These are phyloP conservation scores for Thymallus thymallus DNA, from an alignment of 2,113 vertebrate species.

Conservation along the genomic window DNA sequence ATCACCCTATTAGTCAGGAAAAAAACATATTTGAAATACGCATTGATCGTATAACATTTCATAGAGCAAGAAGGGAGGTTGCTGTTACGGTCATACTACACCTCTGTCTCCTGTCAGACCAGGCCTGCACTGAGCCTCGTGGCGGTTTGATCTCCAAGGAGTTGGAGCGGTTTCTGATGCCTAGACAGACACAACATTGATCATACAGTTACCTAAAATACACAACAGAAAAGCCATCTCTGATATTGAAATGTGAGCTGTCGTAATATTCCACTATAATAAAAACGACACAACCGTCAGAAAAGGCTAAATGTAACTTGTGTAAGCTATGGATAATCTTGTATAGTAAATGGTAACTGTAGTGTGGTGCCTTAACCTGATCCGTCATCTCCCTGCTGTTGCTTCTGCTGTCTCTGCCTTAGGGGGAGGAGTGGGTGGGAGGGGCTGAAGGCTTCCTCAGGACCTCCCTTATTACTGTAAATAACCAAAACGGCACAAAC, in stretches of 20 bases:
- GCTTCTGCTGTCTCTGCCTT: constrained; percentile 88
- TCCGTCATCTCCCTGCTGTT: constrained; percentile 71
- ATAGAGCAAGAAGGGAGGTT: too few relatives aligned
- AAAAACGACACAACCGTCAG: too few relatives aligned
- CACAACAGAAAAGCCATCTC: not conserved
- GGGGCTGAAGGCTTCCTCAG: constrained; percentile 71
- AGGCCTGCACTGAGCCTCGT: constrained; percentile 62
- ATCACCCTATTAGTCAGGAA: too few relatives aligned
- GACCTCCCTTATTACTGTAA: constrained; percentile 74
- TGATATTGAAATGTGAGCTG: not conserved
- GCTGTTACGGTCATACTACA: constrained; percentile 34
- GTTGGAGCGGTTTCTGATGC: constrained; percentile 78
- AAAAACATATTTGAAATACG: too few relatives aligned
- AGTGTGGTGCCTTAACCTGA: constrained; percentile 70
- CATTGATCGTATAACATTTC: too few relatives aligned
- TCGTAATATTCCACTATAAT: not conserved
- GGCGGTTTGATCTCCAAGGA: constrained; percentile 82
- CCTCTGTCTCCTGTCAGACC: constrained; percentile 87
- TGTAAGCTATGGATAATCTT: not conserved
- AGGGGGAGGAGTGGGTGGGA: constrained; percentile 85
- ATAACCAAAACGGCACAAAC: constrained; percentile 12
- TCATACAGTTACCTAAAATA: not conserved
- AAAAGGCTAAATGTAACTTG: too few relatives aligned
- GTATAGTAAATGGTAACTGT: not conserved
- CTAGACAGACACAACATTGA: constrained; percentile 59